phyloP scores from a whole-genome alignment of 2,113 vertebrate species.

The Orcinus orca region DNA sequence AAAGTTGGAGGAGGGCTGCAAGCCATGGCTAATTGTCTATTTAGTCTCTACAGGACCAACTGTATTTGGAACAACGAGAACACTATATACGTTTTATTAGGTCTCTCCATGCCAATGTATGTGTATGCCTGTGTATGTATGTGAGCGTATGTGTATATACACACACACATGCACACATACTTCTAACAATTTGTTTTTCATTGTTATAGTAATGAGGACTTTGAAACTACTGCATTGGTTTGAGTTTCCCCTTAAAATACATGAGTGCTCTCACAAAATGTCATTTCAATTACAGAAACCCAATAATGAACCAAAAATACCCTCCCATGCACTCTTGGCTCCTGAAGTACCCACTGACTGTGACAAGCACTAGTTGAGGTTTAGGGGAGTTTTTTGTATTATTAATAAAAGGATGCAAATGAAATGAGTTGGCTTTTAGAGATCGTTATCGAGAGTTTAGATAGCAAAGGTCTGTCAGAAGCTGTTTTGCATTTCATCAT shows the following conservation, averaged over 20 bases:
- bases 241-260: slow-evolving; percentile 48
- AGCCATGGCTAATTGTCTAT: rapidly evolving
- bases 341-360: slow-evolving; percentile 46
- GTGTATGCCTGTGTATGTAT: not conserved
- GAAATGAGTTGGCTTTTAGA: slow-evolving; percentile 54
- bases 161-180: not conserved
- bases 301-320: slow-evolving; percentile 60
- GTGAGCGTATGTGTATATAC: rapidly evolving
- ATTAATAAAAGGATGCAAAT: slow-evolving; percentile 65
- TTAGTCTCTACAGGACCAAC: too few species aligned
- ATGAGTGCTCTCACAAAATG: slow-evolving; percentile 56
- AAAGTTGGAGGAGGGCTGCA: not conserved
- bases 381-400: slow-evolving; percentile 6
- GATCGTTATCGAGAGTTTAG: slow-evolving; percentile 39
- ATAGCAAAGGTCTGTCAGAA: slow-evolving; percentile 12
- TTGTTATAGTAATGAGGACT: slow-evolving; percentile 22
- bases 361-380: slow-evolving; percentile 51
- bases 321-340: slow-evolving; percentile 3
- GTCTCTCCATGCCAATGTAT: not conserved
- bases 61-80: not conserved
- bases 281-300: slow-evolving; percentile 70
- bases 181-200: not conserved
- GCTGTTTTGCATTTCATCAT: slow-evolving; percentile 43
- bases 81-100: not conserved
- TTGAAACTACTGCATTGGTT: slow-evolving; percentile 14